A percentile compares a stretch with the other conserved stretches of the same genome.
Conservation (phyloP, 2,888 invertebrate species). For the Caenorhabditis imperialis region DNA sequence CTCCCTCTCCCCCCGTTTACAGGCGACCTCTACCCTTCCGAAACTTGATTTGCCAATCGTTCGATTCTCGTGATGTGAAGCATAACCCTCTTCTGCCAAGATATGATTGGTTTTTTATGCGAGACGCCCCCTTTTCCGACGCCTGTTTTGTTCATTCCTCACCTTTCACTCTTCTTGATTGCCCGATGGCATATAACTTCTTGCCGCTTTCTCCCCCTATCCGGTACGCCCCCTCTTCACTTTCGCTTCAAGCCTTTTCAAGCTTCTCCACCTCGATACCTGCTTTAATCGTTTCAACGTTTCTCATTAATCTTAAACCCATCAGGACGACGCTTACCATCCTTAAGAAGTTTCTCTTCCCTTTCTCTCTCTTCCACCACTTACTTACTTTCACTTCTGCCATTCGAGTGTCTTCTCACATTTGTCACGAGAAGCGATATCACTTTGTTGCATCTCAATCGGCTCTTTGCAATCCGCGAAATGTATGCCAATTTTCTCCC, state of each 20-base stretch:
- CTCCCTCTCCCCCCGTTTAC: conserved; percentile 1
- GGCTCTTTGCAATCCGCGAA: conserved; percentile 36
- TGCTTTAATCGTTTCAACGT: conserved; percentile 56
- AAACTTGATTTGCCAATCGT: conserved; percentile 19
- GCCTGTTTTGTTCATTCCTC: conserved; percentile 51
- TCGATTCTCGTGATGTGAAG: conserved; percentile 2
- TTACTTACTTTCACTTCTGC: conserved; percentile 20
- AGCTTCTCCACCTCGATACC: conserved; percentile 28
- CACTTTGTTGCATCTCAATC: conserved; percentile 30
- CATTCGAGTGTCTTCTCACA: conserved; percentile 17
- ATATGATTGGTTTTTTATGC: conserved; percentile 48
- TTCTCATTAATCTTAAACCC: conserved; percentile 58
- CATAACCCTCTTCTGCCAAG: conserved; percentile 43
- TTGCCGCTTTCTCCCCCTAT: conserved; percentile 1
- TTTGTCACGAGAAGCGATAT: conserved; percentile 35
- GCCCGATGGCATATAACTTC: conserved; percentile 37
- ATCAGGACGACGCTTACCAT: conserved; percentile 39
- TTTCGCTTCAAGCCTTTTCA: conserved; percentile 33
- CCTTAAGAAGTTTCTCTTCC: conserved; percentile 15
- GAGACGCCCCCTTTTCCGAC: conserved; percentile 5
- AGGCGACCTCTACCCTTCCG: conserved; percentile 32
- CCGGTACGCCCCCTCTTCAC: conserved; percentile 16
- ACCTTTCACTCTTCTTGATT: conserved; percentile 56
- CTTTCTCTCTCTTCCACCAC: conserved; percentile 11
- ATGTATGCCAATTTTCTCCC: conserved; percentile 11